These are phyloP conservation scores for Miichthys miiuy DNA, from an alignment of 2,797 vertebrate genomes.

Conservation along the genomic window DNA sequence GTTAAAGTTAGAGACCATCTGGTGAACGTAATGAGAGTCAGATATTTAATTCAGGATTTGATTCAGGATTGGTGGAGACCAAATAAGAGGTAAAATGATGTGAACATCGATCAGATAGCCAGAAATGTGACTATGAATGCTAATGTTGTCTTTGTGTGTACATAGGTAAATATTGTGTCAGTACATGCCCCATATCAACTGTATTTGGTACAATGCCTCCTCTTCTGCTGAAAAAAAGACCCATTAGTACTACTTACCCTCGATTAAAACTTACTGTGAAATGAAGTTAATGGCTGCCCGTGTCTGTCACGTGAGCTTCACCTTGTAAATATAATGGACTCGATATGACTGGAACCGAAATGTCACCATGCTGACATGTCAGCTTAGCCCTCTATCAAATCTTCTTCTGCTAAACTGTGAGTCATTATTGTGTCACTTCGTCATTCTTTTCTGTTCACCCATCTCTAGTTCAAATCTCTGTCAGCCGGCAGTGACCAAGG, in stretches of 20 bases:
- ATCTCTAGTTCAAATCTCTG: slow-evolving; percentile 20
- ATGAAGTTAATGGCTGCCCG: background rate
- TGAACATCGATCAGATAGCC: background rate
- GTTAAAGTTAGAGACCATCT: background rate
- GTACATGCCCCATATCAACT: background rate
- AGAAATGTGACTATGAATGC: background rate
- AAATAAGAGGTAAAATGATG: background rate
- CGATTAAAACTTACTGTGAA: background rate
- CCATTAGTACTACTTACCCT: background rate
- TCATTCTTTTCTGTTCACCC: background rate
- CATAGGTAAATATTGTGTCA: background rate
- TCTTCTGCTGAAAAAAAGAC: background rate
- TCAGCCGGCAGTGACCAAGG: slow-evolving; percentile 21
- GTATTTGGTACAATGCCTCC: background rate
- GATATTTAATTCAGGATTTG: too few species aligned
- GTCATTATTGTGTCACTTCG: background rate
- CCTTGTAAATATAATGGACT: background rate
- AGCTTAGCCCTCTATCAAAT: slow-evolving; percentile 14
- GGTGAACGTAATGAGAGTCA: too few species aligned
- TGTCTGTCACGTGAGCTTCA: background rate
- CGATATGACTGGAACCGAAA: slow-evolving; percentile 14
- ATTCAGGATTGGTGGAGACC: too few species aligned
- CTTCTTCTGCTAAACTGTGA: slow-evolving; percentile 6
- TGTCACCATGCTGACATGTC: slow-evolving; percentile 9
- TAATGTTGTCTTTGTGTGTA: background rate